These are phyloP conservation scores for Rhynchophorus ferrugineus DNA, from an alignment of 1,140 invertebrate genomes.

Conservation along the genomic window DNA sequence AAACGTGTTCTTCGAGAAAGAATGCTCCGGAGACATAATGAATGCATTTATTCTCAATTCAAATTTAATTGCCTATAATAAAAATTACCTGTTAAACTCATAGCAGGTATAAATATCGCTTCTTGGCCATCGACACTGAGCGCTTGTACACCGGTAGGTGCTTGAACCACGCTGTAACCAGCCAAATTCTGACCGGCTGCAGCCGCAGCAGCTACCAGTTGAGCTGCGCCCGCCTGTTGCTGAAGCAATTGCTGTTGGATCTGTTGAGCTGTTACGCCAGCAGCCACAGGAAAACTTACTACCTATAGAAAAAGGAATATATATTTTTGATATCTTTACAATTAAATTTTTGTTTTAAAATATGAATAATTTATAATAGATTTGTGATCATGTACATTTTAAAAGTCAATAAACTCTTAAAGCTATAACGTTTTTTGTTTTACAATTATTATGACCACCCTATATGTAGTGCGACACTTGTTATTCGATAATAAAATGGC, in stretches of 20 bases:
- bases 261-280: conserved; percentile 33
- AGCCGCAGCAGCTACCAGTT: conserved; percentile 22
- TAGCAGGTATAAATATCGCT: conserved; percentile 75
- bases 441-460: not conserved
- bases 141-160: conserved; percentile 59
- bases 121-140: conserved; percentile 90
- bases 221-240: conserved; percentile 34
- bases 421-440: too few species aligned
- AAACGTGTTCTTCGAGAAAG: too few species aligned
- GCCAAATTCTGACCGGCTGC: conserved; percentile 42
- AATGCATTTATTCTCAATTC: too few species aligned
- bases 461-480: too few species aligned
- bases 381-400: too few species aligned
- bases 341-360: not conserved
- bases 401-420: too few species aligned
- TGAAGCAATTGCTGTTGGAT: conserved; percentile 36
- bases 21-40: too few species aligned
- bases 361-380: too few species aligned
- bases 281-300: conserved; percentile 30
- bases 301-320: conserved; percentile 13
- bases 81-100: conserved; percentile 35
- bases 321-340: not conserved
- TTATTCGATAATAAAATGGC: too few species aligned
- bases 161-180: conserved; percentile 58
- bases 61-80: too few species aligned